Evolutionary conservation across 1,140 invertebrate genomes (phyloP), one percentile per base, ranked within the genome.

Genomic region (Zaprionus capensis): DNA sequence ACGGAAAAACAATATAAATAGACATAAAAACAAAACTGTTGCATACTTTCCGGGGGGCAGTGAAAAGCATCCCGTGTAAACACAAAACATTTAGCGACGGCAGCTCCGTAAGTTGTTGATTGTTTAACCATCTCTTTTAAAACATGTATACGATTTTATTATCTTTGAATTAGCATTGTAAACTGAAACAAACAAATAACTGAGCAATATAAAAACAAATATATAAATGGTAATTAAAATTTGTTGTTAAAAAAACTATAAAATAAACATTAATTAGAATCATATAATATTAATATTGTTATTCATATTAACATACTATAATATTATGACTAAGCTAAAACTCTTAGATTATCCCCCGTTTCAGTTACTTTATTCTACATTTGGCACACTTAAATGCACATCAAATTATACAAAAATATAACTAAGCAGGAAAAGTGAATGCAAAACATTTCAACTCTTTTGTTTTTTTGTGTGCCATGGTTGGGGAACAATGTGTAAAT

Each of bases 371-470:
- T n/a, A 22, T 55, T 14, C 7, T 31, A 51, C 24, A 78, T 72
- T 44, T 62, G 38, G 75, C 70, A 76, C 81, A 76, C 71, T 79
- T 71, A 75, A 73, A 79, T 88, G 77, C 71, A 75, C 84, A 88
- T 51, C 75, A 88, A 78, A 87, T 87, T 58, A 63, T 51, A 66
- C 57, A 67, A 74, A 82, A 69, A 61, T 58, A 66, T 64, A 79
- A 78, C 72, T 73, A 78, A 82, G 73, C 56, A 4, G n/a, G 6
- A 3, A n/a, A 46, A 17, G 36, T 38, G 36, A 15, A 76, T 74
- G 80, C 81, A 84, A 73, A 87, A 76, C 74, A 87, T 78, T 74
- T 73, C 62, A 84, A 87, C 80, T 87, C 80, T 75, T 70, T 62
- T 66, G 5, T n/a, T 58, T 74, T 76, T 74, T 76, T 82, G 71